Base-by-base conservation (phyloP, 2,113 vertebrate genomes). In the Peromyscus leucopus region DNA sequence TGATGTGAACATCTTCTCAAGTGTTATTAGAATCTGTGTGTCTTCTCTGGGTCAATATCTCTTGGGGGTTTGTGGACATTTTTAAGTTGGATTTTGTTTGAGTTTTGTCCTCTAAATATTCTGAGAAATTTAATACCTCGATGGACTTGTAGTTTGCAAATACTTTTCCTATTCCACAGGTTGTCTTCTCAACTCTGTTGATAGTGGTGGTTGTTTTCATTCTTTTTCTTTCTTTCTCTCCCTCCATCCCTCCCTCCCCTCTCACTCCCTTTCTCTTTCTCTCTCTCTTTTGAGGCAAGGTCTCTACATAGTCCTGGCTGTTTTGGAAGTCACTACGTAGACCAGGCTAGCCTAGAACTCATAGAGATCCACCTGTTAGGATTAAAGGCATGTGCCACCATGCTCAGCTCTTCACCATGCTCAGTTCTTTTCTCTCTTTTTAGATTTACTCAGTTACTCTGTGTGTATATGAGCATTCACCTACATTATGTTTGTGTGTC, bases 161-260 rank as follows among this genome's bases (percentile, higher is more conserved):
- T 31, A 28, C 46, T 21, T 76, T n/a, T 61, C 33, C 48, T 46
- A 26, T 31, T 61, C 8, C 13, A 42, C 26, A 33, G n/a, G n/a
- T 33, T 89, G 63, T 4, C 63, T 86, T 86, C 39, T 33, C 33
- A 84, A 84, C 51, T 61, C n/a, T 59, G 36, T 59, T 59, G 24
- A 31, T 75, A 72, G 42, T 69, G 31, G 42, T 86, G 10, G 24
- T 16, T 36, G 0, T 8, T 48, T 36, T 24, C 10, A n/a, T 33
- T 48, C 2, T 8, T 2, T 61, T 13, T 63, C 7, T 42, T 28
- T 61, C 33, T 31, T 19, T 79, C 13, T 55, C 16, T 79, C 17
- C 28, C 1, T 28, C 16, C 33, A 0, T 48, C 22, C 21, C 5
- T 59, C 10, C n/a, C n/a, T 31, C 11, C 16, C 33, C 6, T 15